Evolutionary conservation across 2,113 vertebrate genomes (phyloP).

Genomic region (Heterotilapia buettikoferi): DNA sequence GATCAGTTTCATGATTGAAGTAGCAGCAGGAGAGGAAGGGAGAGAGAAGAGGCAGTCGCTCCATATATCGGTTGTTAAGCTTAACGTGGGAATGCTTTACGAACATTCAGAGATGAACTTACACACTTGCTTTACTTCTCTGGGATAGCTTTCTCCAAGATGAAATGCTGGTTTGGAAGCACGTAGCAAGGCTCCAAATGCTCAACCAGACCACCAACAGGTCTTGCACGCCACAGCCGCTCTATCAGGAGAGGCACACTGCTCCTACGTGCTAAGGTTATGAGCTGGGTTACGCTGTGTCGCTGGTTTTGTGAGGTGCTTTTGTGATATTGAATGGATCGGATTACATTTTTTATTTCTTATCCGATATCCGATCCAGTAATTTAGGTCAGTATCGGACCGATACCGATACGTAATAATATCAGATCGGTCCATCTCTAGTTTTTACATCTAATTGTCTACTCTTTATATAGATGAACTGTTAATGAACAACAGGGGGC

Average conservation of each 20-base stretch:
- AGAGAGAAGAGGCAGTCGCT: not conserved
- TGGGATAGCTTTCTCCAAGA: not conserved
- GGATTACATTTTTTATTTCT: not conserved
- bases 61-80: not conserved
- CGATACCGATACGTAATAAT: not conserved
- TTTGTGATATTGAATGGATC: not conserved
- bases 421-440: not conserved
- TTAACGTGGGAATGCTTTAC: not conserved
- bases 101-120: not conserved
- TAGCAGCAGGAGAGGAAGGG: not conserved
- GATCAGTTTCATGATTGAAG: not conserved
- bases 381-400: not conserved
- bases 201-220: not conserved
- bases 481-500: constrained; percentile 6
- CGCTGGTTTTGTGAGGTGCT: not conserved
- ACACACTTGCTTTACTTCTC: not conserved
- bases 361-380: not conserved
- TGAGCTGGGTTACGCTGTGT: not conserved
- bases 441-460: not conserved
- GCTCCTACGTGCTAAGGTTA: not conserved
- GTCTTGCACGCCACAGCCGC: not conserved
- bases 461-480: not conserved
- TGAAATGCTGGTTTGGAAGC: not conserved
- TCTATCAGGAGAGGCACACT: not conserved
- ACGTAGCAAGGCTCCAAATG: not conserved